Percentiles rank a stretch among this genome's conserved stretches.
Conservation (phyloP, 2,113 vertebrate genomes). For the Melospiza georgiana region DNA sequence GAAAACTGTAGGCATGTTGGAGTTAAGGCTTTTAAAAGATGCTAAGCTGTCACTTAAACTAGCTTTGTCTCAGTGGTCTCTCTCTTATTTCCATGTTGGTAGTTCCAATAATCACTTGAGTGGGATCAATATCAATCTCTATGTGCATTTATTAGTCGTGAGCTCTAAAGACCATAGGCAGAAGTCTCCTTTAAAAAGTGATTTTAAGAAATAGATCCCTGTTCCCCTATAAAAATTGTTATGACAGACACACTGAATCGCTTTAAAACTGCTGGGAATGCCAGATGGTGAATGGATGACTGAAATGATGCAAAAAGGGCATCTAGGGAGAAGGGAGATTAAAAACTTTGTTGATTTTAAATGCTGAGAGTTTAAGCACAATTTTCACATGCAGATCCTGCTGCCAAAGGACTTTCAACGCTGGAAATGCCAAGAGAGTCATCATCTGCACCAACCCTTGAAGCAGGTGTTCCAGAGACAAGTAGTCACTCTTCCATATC, state of each 20-base stretch:
- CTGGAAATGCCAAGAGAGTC: conserved; percentile 95
- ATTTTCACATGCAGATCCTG: conserved; percentile 82
- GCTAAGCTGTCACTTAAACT: not conserved
- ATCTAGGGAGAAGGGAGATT: not conserved
- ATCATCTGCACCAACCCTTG: conserved; percentile 92
- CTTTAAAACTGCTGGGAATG: not conserved
- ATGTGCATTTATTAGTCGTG: not conserved
- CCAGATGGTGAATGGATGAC: not conserved
- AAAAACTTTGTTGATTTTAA: conserved; percentile 3
- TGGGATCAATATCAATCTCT: not conserved
- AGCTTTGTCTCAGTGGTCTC: not conserved
- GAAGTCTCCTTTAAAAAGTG: not conserved
- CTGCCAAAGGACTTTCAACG: conserved; percentile 86
- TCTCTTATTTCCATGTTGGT: not conserved
- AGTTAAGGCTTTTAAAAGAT: not conserved
- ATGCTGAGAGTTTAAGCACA: not conserved
- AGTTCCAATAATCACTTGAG: not conserved
- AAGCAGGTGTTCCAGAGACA: conserved; percentile 89
- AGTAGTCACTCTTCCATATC: conserved; percentile 93
- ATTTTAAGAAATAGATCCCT: not conserved
- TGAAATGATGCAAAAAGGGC: not conserved
- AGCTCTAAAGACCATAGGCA: not conserved
- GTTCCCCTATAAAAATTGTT: not conserved
- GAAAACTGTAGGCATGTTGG: not conserved
- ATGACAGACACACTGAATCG: not conserved